Evolutionary conservation across 2,113 vertebrate genomes (phyloP).

Genomic region (Albula glossodonta): DNA sequence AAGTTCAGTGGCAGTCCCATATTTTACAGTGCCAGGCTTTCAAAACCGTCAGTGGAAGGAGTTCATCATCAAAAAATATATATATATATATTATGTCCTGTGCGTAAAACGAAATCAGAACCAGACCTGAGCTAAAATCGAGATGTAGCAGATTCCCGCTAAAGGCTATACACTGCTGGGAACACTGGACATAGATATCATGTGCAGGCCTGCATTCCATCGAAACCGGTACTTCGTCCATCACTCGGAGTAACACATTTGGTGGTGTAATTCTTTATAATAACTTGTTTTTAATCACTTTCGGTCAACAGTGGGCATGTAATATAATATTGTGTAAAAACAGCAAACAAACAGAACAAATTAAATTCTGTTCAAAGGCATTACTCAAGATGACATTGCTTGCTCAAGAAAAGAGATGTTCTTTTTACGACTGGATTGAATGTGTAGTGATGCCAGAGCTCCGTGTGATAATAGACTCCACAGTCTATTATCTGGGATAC

Average conservation of each 20-base stretch:
- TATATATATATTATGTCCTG: slow-evolving; percentile 24
- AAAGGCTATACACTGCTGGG: not conserved
- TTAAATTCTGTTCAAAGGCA: not conserved
- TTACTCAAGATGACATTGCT: not conserved
- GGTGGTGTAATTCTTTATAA: not conserved
- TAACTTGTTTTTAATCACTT: not conserved
- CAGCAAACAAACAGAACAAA: not conserved
- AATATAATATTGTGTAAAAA: not conserved
- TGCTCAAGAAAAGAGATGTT: not conserved
- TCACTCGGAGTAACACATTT: not conserved
- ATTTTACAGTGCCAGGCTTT: slow-evolving; percentile 40
- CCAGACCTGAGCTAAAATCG: slow-evolving; percentile 31
- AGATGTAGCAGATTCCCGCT: not conserved
- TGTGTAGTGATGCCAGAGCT: too few relatives aligned
- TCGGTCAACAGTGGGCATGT: not conserved
- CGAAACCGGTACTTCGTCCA: not conserved
- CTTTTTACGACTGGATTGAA: too few relatives aligned
- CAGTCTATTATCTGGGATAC: too few relatives aligned
- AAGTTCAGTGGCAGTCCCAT: slow-evolving; percentile 40
- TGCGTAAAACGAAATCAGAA: slow-evolving; percentile 41
- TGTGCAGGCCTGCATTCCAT: too few relatives aligned
- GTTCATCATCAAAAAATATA: slow-evolving; percentile 33
- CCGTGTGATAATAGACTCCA: too few relatives aligned
- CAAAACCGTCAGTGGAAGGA: slow-evolving; percentile 40
- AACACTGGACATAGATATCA: too few relatives aligned